Base-by-base conservation (phyloP, 2,888 invertebrate species). In the Margaritifera margaritifera region DNA sequence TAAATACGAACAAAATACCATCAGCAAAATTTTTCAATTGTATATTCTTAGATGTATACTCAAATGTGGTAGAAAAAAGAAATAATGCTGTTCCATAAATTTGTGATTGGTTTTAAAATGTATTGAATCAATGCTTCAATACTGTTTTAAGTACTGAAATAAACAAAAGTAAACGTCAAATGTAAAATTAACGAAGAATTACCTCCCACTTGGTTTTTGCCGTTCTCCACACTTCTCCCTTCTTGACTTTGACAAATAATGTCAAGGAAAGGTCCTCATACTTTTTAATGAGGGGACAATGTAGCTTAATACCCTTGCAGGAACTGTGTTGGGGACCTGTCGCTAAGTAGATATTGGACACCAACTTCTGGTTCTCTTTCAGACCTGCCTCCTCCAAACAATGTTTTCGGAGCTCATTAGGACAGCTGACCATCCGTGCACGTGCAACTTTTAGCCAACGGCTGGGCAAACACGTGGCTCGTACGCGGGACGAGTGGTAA, bases 391-490 rank as follows among this genome's bases (percentile, higher is more conserved):
- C 77, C 55, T 77, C 77, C 5, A 77, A 24, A 42, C 51, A 65
- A 3, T 25, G 20, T 62, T 77, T 77, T 19, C 77, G 61, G 22
- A 61, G 58, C 51, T 77, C 72, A 42, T 74, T 74, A 0, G 77
- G 74, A 65, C 77, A 74, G n/a, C 69, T 61, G 27, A 64, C 66
- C 5, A 77, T 60, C 25, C 71, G 63, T 19, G 72, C 66, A 63
- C 68, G 66, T 19, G 77, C 77, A 22, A 72, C 65, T 42, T 72
- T 72, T 1, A 77, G 68, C 77, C 77, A 77, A 51, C 67, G 68
- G 63, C 64, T 72, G n/a, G 77, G 77, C 62, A 74, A 74, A 57
- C 77, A 77, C 0, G 77, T 66, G 22, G 72, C 67, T n/a, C 77
- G 63, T 5, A 77, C 70, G 4, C 24, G 60, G 20, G 69, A 64